Percentiles rank a stretch among this genome's conserved stretches.
Conservation (phyloP, 2,113 vertebrate species). For the Sturnira hondurensis region DNA sequence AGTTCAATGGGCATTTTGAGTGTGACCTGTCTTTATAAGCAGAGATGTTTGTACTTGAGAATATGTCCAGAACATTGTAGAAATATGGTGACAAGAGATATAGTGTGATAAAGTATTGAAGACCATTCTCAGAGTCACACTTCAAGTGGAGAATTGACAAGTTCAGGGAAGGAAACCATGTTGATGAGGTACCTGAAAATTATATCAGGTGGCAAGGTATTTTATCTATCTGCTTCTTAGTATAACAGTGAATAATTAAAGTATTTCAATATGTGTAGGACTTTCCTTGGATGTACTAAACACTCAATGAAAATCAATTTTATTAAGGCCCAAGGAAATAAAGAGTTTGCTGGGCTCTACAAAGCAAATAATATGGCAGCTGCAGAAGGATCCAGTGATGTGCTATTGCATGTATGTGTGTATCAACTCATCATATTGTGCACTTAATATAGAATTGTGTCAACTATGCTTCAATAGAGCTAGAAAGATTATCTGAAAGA, state of each 20-base stretch:
- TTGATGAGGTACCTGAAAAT: neutral
- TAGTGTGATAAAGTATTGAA: rapidly evolving
- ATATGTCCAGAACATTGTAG: neutral
- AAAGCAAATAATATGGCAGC: neutral
- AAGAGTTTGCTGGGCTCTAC: neutral
- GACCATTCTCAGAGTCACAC: neutral
- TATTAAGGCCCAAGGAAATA: neutral
- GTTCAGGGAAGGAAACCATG: neutral
- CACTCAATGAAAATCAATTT: neutral
- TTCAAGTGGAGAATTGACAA: neutral
- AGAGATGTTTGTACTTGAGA: neutral
- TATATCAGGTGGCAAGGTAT: neutral
- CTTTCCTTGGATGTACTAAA: neutral
- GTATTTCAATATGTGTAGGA: neutral
- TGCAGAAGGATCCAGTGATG: neutral
- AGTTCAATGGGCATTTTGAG: neutral
- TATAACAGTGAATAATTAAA: neutral
- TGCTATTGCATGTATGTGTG: neutral
- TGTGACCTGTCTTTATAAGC: neutral
- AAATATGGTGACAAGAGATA: neutral
- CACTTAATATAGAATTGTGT: neutral
- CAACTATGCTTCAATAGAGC: neutral
- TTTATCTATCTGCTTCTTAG: neutral
- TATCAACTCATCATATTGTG: neutral
- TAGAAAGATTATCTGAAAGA: neutral